Base-by-base conservation (phyloP, 2,797 vertebrate genomes). In the Chrosomus eos region DNA sequence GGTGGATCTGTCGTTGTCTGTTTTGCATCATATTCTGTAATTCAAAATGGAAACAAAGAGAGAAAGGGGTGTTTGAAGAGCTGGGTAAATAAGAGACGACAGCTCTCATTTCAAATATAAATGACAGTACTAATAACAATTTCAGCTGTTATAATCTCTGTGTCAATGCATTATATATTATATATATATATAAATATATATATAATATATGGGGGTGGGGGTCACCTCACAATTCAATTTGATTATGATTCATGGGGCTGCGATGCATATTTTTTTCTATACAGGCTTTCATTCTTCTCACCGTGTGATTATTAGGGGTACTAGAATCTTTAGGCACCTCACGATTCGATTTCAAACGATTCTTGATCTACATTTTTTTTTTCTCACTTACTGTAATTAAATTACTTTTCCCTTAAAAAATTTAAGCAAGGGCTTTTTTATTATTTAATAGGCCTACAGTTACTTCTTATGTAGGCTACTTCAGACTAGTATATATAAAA, bases 1-100 rank as follows among this genome's bases (percentile, higher is more conserved):
- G 21, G 55, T 60, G 45, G 72, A 79, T 79, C 64, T 36, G 64
- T 76, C 58, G 5, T 71, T 79, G 48, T 84, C 68, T 58, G 26
- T 60, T 66, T 75, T 75, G 18, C 60, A 66, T 58, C 48, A 45
- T 66, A 21, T 73, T n/a, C 33, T 75, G 26, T 43, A 53, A 21
- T 84, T 78, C 21, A 83, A 67, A 85, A 74, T 60, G 21, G 31
- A 23, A 72, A 62, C 40, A 26, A 14, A 66, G 5, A n/a, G 16
- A 83, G 48, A 48, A 53, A 64, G 10, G 40, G 16, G 33, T 45
- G 64, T 83, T 83, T 9, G 5, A 45, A 48, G 19, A 66, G 71
- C 23, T 53, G 31, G 23, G 28, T 14, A 64, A 43, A 31, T 48
- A 51, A 38, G 33, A 38, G 19, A 68, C 21, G 11, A 19, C 19